Conservation (phyloP, 2,888 invertebrate species). For the Digitonthophagus gazella region DNA sequence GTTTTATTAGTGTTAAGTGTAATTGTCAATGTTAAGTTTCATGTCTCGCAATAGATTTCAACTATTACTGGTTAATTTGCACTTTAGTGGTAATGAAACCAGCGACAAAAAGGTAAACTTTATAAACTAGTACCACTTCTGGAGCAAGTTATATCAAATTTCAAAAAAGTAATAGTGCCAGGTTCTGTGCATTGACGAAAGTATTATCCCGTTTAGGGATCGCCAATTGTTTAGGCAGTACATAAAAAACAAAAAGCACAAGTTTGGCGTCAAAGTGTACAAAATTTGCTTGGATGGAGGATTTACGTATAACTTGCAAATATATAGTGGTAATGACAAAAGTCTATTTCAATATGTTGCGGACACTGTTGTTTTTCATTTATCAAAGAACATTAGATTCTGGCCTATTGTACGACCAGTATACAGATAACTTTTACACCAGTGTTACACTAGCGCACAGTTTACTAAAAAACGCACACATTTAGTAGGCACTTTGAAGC, state of each 20-base stretch:
- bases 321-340: constrained; percentile 23
- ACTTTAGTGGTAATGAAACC: constrained; percentile 29
- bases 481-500: constrained; percentile 37
- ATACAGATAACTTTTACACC: constrained; percentile 36
- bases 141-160: no score
- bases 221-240: constrained; percentile 26
- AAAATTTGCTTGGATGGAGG: constrained; percentile 25
- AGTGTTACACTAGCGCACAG: constrained; percentile 31
- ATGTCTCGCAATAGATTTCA: background rate
- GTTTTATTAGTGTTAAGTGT: background rate
- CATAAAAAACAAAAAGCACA: constrained; percentile 24
- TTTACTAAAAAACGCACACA: constrained; percentile 35
- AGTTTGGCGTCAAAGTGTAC: constrained; percentile 28
- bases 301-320: constrained; percentile 24
- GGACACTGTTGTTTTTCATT: constrained; percentile 25
- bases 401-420: constrained; percentile 31
- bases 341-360: background rate
- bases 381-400: constrained; percentile 27
- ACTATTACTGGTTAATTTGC: constrained; percentile 18
- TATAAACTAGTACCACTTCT: no score
- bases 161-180: no score
- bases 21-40: no score
- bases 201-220: no score
- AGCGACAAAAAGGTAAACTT: constrained; percentile 6
- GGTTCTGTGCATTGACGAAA: no score